A percentile compares a stretch with the other conserved stretches of the same genome.
Evolutionary conservation across 2,113 vertebrate species (phyloP).

Genomic region (Eonycteris spelaea): DNA sequence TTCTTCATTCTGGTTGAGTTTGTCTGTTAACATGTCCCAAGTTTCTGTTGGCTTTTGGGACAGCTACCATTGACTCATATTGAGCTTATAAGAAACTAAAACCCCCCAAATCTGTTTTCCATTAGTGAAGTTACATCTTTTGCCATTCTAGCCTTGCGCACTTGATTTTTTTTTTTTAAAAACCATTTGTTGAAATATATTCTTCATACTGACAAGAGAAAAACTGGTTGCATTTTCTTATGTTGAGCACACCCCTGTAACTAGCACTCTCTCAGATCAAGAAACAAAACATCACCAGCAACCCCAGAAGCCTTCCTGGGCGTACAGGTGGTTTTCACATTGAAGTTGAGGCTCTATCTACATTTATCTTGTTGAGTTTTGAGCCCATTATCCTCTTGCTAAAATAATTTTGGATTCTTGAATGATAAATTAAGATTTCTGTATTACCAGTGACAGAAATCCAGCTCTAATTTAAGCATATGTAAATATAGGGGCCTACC

Average conservation of each 20-base stretch:
- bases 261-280: not conserved
- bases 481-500: not conserved
- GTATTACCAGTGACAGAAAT: constrained; percentile 25
- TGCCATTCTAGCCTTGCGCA: not conserved
- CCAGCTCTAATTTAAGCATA: not conserved
- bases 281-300: not conserved
- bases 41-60: not conserved
- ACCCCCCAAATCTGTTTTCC: not conserved
- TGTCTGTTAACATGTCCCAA: not conserved
- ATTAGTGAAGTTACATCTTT: not conserved
- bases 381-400: constrained; percentile 25
- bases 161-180: not conserved
- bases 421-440: constrained; percentile 34
- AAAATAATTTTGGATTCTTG: constrained; percentile 37
- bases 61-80: not conserved
- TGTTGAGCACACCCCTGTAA: not conserved
- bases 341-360: constrained; percentile 5
- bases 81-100: not conserved
- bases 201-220: not conserved
- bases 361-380: constrained; percentile 38
- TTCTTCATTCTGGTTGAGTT: not conserved
- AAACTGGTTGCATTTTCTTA: not conserved
- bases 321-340: not conserved
- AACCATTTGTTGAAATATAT: not conserved
- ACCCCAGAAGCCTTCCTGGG: not conserved